These are phyloP conservation scores for Lethocerus indicus DNA, from an alignment of 1,140 invertebrate genomes.

Conservation along the genomic window DNA sequence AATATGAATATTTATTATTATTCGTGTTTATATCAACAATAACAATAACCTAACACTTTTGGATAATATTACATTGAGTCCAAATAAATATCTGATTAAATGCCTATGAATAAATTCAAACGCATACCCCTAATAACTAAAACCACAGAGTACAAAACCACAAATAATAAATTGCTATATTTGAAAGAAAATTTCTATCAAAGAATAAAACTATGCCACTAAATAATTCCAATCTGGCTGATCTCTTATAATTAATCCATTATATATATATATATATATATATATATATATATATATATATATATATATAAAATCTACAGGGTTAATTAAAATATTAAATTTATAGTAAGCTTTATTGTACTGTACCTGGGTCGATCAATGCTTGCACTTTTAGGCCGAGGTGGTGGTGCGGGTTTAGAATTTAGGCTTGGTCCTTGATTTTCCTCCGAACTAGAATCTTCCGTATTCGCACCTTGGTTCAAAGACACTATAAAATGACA, in stretches of 20 bases:
- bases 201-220: not conserved
- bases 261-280: not conserved
- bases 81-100: not conserved
- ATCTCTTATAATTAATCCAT: not conserved
- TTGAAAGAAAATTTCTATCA: too few species aligned
- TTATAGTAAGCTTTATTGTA: not conserved
- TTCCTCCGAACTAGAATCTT: slow-evolving; percentile 63
- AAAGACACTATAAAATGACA: slow-evolving; percentile 33
- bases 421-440: slow-evolving; percentile 21
- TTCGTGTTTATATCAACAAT: not conserved
- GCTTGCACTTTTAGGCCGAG: slow-evolving; percentile 24
- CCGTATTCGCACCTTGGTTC: slow-evolving; percentile 41
- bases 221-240: not conserved
- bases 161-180: too few species aligned
- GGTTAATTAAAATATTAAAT: not conserved
- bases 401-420: slow-evolving; percentile 21
- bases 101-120: not conserved
- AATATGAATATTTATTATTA: slow-evolving; percentile 1
- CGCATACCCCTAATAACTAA: too few species aligned
- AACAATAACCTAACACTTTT: not conserved
- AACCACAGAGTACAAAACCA: too few species aligned
- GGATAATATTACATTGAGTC: not conserved
- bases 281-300: not conserved
- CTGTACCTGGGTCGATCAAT: slow-evolving; percentile 21
- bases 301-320: not conserved